Base-by-base conservation (phyloP, 2,113 vertebrate species). In the Cyrtonyx montezumae region DNA sequence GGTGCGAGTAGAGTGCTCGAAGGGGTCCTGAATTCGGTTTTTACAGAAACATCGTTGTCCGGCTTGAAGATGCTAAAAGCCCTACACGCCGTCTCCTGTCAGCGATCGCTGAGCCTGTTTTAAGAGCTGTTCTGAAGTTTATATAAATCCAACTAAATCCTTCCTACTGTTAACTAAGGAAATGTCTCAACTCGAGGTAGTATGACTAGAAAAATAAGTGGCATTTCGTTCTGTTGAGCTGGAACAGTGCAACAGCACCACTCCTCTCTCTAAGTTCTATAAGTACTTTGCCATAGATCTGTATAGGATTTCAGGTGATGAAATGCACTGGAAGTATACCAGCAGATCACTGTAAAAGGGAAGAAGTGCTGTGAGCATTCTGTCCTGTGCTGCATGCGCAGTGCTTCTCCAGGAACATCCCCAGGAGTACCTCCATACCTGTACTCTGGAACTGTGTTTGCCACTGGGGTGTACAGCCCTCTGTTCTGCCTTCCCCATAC, bases 381-480 rank as follows among this genome's bases (percentile, higher is more conserved):
- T 55, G 28, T 74, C 37, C 42, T 75, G 13, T 51, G 20, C 59
- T 45, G 14, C 56, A 19, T 1, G 0, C 18, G 17, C 10, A 40
- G 12, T 81, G 42, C 32, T 89, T 79, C 0, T 0, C 32, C 46
- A 53, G 84, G 59, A 83, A 43, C 70, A 71, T 79, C 0, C 0
- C 32, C 46, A 53, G 84, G 59, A 83, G 48, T 70, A 70, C 34
- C 81, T 75, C n/a, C 1, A 11, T 40, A 40, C 19, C 53, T 40
- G 15, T 0, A 2, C 43, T 76, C 16, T 8, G 83, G 37, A 32
- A 34, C 20, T 1, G 11, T 49, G 40, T 76, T 16, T 61, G 45
- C 19, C 8, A 32, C 30, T 5, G 11, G 34, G 45, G 22, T 25
- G 16, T 88, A 25, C 91, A 66, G 45, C 67, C 48, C 45, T 79